Conservation (phyloP, 2,888 invertebrate species). For the Drosophila mettleri region DNA sequence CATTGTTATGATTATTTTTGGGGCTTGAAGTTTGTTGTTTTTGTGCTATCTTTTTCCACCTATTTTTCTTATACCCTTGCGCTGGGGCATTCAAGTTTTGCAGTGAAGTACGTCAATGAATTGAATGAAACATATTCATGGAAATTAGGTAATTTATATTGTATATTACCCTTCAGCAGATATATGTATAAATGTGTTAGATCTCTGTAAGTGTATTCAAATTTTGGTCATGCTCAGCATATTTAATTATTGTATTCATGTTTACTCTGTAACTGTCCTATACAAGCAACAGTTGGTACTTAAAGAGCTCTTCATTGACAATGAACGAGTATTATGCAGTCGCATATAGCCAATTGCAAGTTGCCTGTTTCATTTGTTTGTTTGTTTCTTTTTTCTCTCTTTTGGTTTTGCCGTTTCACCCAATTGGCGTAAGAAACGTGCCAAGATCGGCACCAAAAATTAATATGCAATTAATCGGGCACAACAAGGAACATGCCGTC, state of each 20-base stretch:
- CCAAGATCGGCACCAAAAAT: constrained; percentile 74
- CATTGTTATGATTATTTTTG: constrained; percentile 64
- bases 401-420: constrained; percentile 60
- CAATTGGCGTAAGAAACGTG: constrained; percentile 75
- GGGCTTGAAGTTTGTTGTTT: constrained; percentile 22
- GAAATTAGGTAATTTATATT: neutral
- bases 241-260: neutral
- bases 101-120: neutral
- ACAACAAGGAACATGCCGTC: constrained; percentile 73
- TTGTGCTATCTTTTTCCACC: constrained; percentile 11
- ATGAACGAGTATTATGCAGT: constrained; percentile 4
- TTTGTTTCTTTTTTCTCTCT: constrained; percentile 9
- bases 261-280: too few relatives aligned
- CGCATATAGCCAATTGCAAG: neutral
- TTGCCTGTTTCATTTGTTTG: neutral
- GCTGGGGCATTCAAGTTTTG: neutral
- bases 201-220: neutral
- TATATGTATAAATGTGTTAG: neutral
- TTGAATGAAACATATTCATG: neutral
- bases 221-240: neutral
- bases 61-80: neutral
- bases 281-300: too few relatives aligned
- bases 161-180: neutral
- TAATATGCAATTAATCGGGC: constrained; percentile 82
- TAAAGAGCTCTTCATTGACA: neutral